Evolutionary conservation across 2,888 invertebrate species (phyloP), one percentile per base, ranked within the genome.

Genomic region (Lamellibrachia satsuma): DNA sequence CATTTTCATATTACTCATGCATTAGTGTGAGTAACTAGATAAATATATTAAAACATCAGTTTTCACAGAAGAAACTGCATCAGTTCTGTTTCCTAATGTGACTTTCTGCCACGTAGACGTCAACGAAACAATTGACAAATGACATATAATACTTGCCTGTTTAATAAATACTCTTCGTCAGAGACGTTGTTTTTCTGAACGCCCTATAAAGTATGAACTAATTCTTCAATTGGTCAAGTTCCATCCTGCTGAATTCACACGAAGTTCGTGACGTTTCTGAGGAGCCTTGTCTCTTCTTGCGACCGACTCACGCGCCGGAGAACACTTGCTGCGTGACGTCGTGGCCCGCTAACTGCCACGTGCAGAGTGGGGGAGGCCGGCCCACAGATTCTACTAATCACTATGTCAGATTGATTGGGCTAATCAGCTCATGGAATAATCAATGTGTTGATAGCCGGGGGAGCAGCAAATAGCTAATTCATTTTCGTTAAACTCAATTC

Each of bases 401-500:
- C 75, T 6, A 11, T 75, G 75, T 75, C 22, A 11, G 75, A 75
- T 75, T 75, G 75, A 75, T 75, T 75, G 22, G 75, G 75, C 22
- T 15, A 75, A 75, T 75, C 75, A 75, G 75, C 75, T 75, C 75
- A 75, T 22, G 22, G 75, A 75, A 75, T 75, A 75, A 75, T 75
- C 75, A 75, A 75, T 75, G 75, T 6, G 22, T n/a, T n/a, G 75
- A 15, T 75, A 22, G 75, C 75, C 22, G 15, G 75, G 75, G 75
- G 75, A 75, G 75, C 6, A 75, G 75, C 75, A 22, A 75, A 75
- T 75, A 2, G 75, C n/a, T 75, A 75, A 75, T 75, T 75, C n/a
- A 22, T 75, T 75, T 75, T 75, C 75, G 75, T 75, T 75, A 75
- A 75, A 75, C n/a, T 75, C 75, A n/a, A 75, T 75, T 75, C 75